Percentiles rank a stretch among this genome's conserved stretches.
phyloP scores from a whole-genome alignment of 2,888 invertebrate species.

The Brenthis ino region DNA sequence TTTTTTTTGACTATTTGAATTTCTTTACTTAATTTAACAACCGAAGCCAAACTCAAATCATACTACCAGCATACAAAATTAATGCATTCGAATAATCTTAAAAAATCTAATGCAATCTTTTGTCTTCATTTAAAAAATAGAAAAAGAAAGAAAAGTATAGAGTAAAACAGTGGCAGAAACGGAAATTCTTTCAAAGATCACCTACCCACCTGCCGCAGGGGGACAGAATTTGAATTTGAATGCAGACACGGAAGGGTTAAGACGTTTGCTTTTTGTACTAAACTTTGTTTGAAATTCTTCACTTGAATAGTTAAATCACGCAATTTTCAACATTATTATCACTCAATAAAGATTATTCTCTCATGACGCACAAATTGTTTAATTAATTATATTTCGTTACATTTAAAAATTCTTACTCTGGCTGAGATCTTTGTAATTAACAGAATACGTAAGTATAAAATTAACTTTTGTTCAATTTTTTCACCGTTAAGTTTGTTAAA shows the following conservation, averaged over 20 bases:
- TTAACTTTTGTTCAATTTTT: conserved; percentile 12
- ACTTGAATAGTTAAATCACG: conserved; percentile 28
- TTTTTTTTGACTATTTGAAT: no score
- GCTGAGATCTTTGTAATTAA: conserved; percentile 11
- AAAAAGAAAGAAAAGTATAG: conserved; percentile 43
- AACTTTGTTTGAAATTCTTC: conserved; percentile 32
- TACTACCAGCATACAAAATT: conserved; percentile 11
- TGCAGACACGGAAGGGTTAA: conserved; percentile 65
- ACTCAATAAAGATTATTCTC: conserved; percentile 14
- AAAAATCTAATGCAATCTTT: conserved; percentile 35
- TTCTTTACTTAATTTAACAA: conserved; percentile 7
- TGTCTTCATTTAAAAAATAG: conserved; percentile 37
- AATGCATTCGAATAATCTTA: conserved; percentile 20
- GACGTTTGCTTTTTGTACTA: conserved; percentile 52
- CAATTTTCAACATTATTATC: conserved; percentile 45
- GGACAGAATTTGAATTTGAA: conserved; percentile 75
- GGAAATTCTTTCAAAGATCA: conserved; percentile 70
- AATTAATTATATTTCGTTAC: conserved; percentile 28
- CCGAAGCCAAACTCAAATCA: conserved; percentile 13
- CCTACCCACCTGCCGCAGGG: conserved; percentile 63
- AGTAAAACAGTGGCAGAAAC: conserved; percentile 52
- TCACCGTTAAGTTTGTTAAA: not conserved
- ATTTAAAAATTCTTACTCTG: conserved; percentile 14
- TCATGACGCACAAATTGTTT: not conserved
- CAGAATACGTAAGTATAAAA: not conserved